Conservation (phyloP, 2,113 vertebrate species). For the Xiphorhynchus elegans region DNA sequence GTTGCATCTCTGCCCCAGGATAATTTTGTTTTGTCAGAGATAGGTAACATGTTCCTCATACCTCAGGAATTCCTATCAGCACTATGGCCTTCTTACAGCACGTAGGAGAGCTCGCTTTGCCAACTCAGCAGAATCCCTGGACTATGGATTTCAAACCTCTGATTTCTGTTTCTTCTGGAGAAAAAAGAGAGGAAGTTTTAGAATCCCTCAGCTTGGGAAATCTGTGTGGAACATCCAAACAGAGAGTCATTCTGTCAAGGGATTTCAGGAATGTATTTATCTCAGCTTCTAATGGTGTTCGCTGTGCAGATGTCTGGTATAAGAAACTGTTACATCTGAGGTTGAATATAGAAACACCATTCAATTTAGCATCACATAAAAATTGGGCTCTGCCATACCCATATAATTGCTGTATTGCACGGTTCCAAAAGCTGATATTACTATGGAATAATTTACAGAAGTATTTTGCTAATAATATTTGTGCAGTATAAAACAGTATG, state of each 20-base stretch:
- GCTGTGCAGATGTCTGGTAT: background rate
- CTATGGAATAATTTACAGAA: background rate
- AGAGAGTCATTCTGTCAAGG: background rate
- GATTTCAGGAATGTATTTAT: background rate
- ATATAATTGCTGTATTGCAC: background rate
- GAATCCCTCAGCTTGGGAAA: background rate
- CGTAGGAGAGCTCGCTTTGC: fast-evolving
- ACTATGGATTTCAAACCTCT: background rate
- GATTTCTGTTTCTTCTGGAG: background rate
- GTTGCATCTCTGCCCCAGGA: background rate
- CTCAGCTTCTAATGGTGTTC: background rate
- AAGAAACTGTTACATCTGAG: background rate
- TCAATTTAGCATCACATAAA: background rate
- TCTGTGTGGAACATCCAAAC: background rate
- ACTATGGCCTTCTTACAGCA: background rate
- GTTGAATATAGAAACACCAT: background rate
- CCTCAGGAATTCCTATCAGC: background rate
- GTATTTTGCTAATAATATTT: background rate
- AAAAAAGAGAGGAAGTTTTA: background rate
- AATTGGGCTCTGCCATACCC: background rate
- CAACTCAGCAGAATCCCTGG: background rate
- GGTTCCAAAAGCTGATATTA: background rate
- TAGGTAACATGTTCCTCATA: fast-evolving
- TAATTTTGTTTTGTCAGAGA: background rate
- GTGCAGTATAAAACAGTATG: background rate